These are phyloP conservation scores for Pimephales promelas DNA, from an alignment of 2,113 vertebrate genomes.

Conservation along the genomic window DNA sequence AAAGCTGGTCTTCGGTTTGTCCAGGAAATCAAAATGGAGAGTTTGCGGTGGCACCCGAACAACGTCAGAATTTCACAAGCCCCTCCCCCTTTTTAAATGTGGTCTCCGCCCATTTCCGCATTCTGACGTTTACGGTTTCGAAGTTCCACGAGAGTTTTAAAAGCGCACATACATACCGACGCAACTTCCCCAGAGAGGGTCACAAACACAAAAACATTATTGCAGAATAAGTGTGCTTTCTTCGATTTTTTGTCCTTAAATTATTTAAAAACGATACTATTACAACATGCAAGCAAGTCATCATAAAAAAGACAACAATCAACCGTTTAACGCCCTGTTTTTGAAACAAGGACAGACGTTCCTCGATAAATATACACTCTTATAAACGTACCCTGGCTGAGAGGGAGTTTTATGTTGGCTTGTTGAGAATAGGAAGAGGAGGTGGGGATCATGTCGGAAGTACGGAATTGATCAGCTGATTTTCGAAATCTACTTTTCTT, in stretches of 20 bases:
- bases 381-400: conserved; percentile 50
- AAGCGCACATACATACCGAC: conserved; percentile 51
- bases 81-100: conserved; percentile 41
- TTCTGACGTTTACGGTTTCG: background rate
- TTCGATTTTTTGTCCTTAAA: conserved; percentile 68
- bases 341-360: conserved; percentile 59
- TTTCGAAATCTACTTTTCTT: background rate
- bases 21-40: conserved; percentile 31
- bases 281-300: conserved; percentile 71
- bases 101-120: background rate
- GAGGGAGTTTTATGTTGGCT: conserved; percentile 56
- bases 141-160: conserved; percentile 42
- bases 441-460: background rate
- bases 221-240: conserved; percentile 85
- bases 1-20: conserved; percentile 50
- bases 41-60: conserved; percentile 26
- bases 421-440: conserved; percentile 43
- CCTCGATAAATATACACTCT: conserved; percentile 54
- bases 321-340: conserved; percentile 65
- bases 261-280: conserved; percentile 66
- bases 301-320: conserved; percentile 63
- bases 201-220: conserved; percentile 81
- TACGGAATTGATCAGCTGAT: background rate
- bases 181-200: conserved; percentile 65
- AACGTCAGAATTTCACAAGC: conserved; percentile 57